Conservation (phyloP, 2,113 vertebrate species). For the Strix uralensis region DNA sequence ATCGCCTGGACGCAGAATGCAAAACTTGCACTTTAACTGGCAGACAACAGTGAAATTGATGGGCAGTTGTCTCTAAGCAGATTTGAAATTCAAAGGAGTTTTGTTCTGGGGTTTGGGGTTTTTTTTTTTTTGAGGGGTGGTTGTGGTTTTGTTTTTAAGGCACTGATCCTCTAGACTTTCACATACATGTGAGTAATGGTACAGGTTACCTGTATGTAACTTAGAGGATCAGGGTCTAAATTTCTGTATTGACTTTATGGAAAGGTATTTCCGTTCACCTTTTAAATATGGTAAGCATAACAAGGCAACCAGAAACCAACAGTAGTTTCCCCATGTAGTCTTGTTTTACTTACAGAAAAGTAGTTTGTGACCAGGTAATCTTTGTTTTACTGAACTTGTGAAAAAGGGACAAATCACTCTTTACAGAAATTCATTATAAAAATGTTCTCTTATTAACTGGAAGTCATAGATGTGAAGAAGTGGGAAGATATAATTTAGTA, state of each 20-base stretch:
- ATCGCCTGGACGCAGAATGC: not conserved
- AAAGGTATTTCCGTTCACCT: constrained; percentile 68
- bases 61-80: not conserved
- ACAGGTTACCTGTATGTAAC: not conserved
- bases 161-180: not conserved
- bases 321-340: not conserved
- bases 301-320: not conserved
- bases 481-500: constrained; percentile 26
- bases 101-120: not conserved
- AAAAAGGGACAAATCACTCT: constrained; percentile 64
- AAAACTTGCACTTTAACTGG: not conserved
- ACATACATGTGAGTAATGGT: not conserved
- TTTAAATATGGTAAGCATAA: constrained; percentile 10
- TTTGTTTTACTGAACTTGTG: constrained; percentile 13
- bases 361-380: not conserved
- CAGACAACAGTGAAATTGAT: not conserved
- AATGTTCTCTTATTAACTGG: constrained; percentile 68
- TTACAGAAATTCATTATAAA: not conserved
- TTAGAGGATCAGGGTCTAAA: not conserved
- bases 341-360: not conserved
- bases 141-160: not conserved
- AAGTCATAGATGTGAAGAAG: constrained; percentile 49
- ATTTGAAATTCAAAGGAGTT: not conserved
- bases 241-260: not conserved
- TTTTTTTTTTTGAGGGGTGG: not conserved